Evolutionary conservation across 2,797 vertebrate species (phyloP), one percentile per base, ranked within the genome.

Genomic region (Pitangus sulphuratus): DNA sequence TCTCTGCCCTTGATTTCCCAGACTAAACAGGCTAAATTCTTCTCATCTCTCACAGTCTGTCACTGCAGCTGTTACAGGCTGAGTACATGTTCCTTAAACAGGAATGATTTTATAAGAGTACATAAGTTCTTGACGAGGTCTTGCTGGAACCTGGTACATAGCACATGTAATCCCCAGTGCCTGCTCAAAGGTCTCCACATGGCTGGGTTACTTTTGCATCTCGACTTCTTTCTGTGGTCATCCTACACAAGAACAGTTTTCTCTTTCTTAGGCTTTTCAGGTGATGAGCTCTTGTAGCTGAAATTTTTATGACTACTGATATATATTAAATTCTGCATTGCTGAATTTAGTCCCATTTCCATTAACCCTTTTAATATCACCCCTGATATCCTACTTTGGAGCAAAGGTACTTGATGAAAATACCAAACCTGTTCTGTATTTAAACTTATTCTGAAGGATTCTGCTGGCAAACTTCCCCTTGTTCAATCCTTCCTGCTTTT

Each of bases 21-120:
- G 17, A 28, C 37, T 57, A 42, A 87, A 56, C 31, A 89, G 87
- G 37, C 48, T 30, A 78, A 80, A 65, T 53, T 76, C 68, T 72
- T 91, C 57, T 93, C 25, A 50, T 81, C 39, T 79, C 61, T 91
- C 56, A 17, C 24, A 65, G 85, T 64, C 53, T 87, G 70, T 75
- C 60, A 71, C n/a, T 91, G 76, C 82, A 92, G 94, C 84, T 85
- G 37, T 64, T 92, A 53, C 26, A 83, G 71, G 62, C 87, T 83
- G 60, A 91, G 64, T 35, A 17, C 30, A 16, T 12, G 24, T 68
- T 85, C 75, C 82, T 95, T 77, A 85, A 83, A 74, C 62, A 91
- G 79, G 53, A 87, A 50, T 75, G 44, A 24, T 72, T 90, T 72
- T 90, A 35, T 54, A 45, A 64, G 26, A 77, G 40, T 28, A 53